A percentile compares a stretch with the other conserved stretches of the same genome.
These are phyloP conservation scores for Campopleginae sp. DNA, from an alignment of 2,888 invertebrate species.

Conservation along the genomic window DNA sequence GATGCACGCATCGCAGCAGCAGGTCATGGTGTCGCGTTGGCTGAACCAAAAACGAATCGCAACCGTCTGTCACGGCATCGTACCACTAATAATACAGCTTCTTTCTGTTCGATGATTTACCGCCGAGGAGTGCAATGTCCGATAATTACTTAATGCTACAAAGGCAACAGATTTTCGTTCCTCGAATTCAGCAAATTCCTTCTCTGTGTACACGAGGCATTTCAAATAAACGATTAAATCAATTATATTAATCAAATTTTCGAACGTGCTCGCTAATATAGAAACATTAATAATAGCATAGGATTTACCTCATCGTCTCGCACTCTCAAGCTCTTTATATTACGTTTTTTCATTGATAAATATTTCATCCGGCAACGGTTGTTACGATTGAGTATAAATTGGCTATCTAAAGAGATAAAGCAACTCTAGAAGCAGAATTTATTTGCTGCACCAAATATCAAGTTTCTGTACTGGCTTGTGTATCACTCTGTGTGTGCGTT, in stretches of 20 bases:
- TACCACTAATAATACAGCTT: neutral
- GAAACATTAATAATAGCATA: neutral
- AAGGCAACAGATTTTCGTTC: neutral
- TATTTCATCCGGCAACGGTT: neutral
- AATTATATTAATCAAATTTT: neutral
- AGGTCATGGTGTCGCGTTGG: neutral
- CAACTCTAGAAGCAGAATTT: neutral
- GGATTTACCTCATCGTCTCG: neutral
- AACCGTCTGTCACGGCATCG: neutral
- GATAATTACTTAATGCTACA: neutral
- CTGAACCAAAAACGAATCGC: conserved; percentile 4
- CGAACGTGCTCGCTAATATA: neutral
- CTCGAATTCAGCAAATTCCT: no score
- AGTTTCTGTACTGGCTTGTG: conserved; percentile 1
- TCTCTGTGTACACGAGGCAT: neutral
- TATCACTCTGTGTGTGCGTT: neutral
- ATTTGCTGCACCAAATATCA: neutral
- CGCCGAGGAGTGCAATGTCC: neutral
- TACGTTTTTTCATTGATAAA: neutral
- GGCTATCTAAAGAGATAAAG: conserved; percentile 10
- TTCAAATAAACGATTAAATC: neutral
- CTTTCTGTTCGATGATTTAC: neutral
- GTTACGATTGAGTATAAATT: conserved; percentile 5
- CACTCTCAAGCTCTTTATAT: neutral
- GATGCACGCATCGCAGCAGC: neutral